Evolutionary conservation across 2,888 invertebrate genomes (phyloP), one percentile per base, ranked within the genome.

Genomic region (Spodoptera littoralis): DNA sequence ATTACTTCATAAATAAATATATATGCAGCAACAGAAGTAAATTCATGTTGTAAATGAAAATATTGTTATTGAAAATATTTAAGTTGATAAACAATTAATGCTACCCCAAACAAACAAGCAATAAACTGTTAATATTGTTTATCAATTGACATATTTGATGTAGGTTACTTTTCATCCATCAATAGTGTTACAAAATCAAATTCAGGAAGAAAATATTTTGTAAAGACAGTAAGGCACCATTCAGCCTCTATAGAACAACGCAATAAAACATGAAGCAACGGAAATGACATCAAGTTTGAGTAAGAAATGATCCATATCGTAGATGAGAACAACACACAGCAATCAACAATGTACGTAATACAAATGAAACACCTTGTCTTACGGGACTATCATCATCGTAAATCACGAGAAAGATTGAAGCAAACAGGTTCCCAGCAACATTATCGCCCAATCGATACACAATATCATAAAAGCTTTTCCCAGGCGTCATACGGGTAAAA

Each of bases 381-480:
- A 67, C 73, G 60, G 61, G 46, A 60, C 47, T 73, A 71, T 78
- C 61, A 56, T 60, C 51, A 45, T 60, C 76, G 58, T 71, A 77
- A 72, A 77, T 72, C 77, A 79, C 75, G 61, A 65, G 67, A 72
- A 76, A 65, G 54, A 76, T 70, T 65, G 57, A 50, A 60, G 62
- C 49, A 50, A 61, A 70, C 66, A 64, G 63, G 65, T 77, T 80
- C 77, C 60, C 76, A 70, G 63, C 61, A 61, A 62, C 55, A 74
- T 70, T 78, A 83, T 77, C 74, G 64, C 65, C 74, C 59, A 79
- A 81, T 81, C 82, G 78, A 81, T 85, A 82, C 79, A 85, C 84
- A 87, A 88, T 89, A 88, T 81, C 80, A 84, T 84, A 85, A 84
- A 84, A 88, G 87, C 82, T 84, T 83, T 89, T 88, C 87, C 79